Percentiles rank a stretch among this genome's conserved stretches.
These are phyloP conservation scores for Clanis bilineata DNA, from an alignment of 2,888 invertebrate genomes.

Conservation along the genomic window DNA sequence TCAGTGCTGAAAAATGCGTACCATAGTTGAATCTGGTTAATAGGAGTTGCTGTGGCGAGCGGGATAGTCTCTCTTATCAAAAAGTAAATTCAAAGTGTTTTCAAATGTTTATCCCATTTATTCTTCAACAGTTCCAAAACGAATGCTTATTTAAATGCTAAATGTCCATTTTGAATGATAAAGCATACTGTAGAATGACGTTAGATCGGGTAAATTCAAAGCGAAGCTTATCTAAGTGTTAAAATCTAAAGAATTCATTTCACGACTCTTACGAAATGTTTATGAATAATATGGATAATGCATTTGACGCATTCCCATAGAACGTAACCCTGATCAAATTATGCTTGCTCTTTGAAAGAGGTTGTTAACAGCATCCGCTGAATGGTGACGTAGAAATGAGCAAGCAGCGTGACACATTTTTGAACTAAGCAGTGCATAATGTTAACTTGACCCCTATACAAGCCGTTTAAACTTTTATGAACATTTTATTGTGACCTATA, in stretches of 20 bases:
- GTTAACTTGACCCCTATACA: conserved; percentile 72
- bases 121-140: not conserved
- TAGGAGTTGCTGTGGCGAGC: too few species aligned
- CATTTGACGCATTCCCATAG: conserved; percentile 72
- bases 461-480: conserved; percentile 66
- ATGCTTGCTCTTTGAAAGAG: conserved; percentile 77
- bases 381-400: conserved; percentile 77
- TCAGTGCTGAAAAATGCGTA: too few species aligned
- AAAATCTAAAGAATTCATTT: conserved; percentile 10
- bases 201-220: not conserved
- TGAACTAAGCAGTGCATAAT: conserved; percentile 68
- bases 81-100: not conserved
- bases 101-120: not conserved
- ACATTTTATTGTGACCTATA: conserved; percentile 65
- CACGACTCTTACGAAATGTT: conserved; percentile 22
- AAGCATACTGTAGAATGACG: too few species aligned
- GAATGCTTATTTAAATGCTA: not conserved
- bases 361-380: conserved; percentile 81
- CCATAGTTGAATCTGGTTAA: too few species aligned
- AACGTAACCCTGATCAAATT: conserved; percentile 80
- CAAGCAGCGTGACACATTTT: conserved; percentile 74
- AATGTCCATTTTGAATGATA: not conserved
- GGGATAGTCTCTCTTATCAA: too few species aligned
- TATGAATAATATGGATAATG: conserved; percentile 40
- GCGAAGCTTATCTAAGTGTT: not conserved